Conservation (phyloP, 2,888 invertebrate species). For the Spisula subtruncata region DNA sequence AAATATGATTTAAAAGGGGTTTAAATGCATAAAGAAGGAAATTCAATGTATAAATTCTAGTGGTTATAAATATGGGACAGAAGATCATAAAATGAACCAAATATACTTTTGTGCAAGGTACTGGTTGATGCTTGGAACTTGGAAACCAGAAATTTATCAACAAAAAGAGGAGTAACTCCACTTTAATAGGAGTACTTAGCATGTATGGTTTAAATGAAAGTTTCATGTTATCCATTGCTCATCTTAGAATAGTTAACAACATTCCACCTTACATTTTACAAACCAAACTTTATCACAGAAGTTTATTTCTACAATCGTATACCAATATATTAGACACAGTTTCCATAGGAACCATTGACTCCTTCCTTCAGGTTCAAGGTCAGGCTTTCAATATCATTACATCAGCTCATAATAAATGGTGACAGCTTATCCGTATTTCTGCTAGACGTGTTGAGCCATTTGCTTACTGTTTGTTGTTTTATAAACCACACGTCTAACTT, state of each 20-base stretch:
- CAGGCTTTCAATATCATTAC: background rate
- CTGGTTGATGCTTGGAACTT: no score
- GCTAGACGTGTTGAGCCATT: background rate
- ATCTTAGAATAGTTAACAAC: background rate
- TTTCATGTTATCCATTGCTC: background rate
- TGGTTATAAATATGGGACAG: no score
- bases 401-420: background rate
- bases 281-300: background rate
- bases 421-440: no score
- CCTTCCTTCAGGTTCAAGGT: background rate
- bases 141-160: no score
- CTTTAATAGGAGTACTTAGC: no score
- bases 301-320: background rate
- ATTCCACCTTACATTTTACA: slow-evolving; percentile 31
- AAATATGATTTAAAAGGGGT: no score
- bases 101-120: no score
- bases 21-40: no score
- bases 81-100: no score
- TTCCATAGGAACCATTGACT: background rate
- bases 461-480: background rate
- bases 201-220: no score
- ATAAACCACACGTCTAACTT: background rate
- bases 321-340: background rate
- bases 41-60: no score
- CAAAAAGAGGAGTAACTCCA: no score